Conservation (phyloP, 37 sponge, comb jelly and placozoan genomes). For the Ianthella basta region DNA sequence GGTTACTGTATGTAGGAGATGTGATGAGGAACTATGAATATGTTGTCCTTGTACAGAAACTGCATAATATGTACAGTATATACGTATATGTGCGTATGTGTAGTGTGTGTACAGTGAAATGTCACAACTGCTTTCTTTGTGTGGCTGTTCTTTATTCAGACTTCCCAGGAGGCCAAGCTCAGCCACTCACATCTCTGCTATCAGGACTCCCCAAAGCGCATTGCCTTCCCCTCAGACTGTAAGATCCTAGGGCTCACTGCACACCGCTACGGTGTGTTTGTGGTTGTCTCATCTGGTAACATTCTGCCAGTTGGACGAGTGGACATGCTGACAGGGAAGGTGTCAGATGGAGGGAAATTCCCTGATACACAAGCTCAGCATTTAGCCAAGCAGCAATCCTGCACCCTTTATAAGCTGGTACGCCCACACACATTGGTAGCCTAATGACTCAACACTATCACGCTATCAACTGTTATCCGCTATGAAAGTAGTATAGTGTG, state of each 20-base stretch:
- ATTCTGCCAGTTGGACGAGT: not conserved
- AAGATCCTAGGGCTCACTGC: slow-evolving; percentile 15
- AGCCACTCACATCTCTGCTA: slow-evolving; percentile 27
- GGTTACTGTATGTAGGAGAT: too few relatives aligned
- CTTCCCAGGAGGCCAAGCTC: slow-evolving; percentile 23
- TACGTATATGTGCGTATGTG: too few relatives aligned
- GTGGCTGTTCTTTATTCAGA: not conserved
- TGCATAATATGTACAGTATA: too few relatives aligned
- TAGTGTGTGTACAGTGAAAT: too few relatives aligned
- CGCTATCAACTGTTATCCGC: too few relatives aligned
- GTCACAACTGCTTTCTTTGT: too few relatives aligned
- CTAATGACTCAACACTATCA: too few relatives aligned
- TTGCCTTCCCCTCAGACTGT: slow-evolving; percentile 21
- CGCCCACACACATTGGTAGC: not conserved
- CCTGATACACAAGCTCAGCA: slow-evolving; percentile 24
- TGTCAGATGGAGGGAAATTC: slow-evolving; percentile 30
- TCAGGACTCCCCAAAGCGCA: slow-evolving; percentile 31
- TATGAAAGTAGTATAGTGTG: too few relatives aligned
- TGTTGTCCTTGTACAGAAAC: too few relatives aligned
- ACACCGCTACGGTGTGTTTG: slow-evolving; percentile 12
- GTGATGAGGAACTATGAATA: too few relatives aligned
- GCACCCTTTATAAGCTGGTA: slow-evolving; percentile 18
- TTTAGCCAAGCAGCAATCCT: slow-evolving; percentile 5
- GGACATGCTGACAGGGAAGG: slow-evolving; percentile 30
- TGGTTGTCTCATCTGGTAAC: not conserved